Conservation (phyloP, 2,113 vertebrate species). For the Colinus virginianus region DNA sequence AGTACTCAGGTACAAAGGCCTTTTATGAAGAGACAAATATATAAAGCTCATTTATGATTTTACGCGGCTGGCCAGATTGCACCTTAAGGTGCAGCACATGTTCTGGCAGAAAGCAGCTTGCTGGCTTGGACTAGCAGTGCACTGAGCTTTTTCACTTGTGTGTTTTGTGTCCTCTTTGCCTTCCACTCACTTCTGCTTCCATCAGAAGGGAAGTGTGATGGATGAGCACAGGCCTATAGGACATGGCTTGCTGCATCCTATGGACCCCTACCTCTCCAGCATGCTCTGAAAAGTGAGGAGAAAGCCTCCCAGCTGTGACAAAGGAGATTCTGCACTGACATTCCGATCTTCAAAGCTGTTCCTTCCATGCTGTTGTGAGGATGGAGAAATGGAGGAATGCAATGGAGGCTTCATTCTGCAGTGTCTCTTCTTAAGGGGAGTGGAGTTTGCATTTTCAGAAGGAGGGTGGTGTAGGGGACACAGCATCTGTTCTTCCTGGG, state of each 20-base stretch:
- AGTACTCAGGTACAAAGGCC: neutral
- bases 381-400: neutral
- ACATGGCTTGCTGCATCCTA: neutral
- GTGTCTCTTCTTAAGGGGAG: rapidly evolving
- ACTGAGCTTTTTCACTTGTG: neutral
- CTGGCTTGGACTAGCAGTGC: neutral
- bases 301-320: neutral
- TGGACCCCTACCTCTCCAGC: neutral
- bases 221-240: neutral
- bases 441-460: neutral
- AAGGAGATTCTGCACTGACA: neutral
- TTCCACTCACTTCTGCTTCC: neutral
- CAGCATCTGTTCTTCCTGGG: neutral
- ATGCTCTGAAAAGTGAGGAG: rapidly evolving
- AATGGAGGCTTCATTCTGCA: neutral
- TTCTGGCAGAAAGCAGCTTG: neutral
- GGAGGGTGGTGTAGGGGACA: neutral
- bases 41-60: no score
- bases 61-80: neutral
- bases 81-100: neutral
- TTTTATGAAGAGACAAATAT: neutral
- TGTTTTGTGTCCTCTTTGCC: neutral
- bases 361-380: rapidly evolving
- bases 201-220: neutral
- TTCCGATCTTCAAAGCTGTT: neutral